These are phyloP conservation scores for Tragelaphus oryx DNA, from an alignment of 2,797 vertebrate genomes.

Conservation along the genomic window DNA sequence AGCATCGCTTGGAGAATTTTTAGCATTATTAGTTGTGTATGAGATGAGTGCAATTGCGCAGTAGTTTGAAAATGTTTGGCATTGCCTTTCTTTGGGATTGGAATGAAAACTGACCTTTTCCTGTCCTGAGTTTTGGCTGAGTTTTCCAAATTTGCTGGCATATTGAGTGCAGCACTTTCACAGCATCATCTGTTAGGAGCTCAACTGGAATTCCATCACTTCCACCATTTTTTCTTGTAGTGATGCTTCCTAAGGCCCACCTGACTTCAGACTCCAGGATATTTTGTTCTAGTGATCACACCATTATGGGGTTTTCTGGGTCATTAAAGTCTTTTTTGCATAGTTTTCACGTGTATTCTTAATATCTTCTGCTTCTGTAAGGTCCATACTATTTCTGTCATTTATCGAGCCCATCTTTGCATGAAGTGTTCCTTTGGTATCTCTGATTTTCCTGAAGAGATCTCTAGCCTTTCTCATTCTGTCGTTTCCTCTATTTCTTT, in stretches of 20 bases:
- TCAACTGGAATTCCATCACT: not conserved
- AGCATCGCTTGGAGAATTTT: accelerated
- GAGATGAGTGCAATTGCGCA: not conserved
- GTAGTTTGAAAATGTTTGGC: not conserved
- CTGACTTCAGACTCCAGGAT: not conserved
- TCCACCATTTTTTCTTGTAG: not conserved
- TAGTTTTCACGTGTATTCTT: not conserved
- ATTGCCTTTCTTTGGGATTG: not conserved
- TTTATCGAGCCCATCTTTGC: not conserved
- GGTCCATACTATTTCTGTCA: not conserved
- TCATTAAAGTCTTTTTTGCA: not conserved
- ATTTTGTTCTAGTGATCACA: not conserved
- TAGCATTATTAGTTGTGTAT: not conserved
- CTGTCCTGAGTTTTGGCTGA: not conserved
- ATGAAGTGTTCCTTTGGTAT: not conserved
- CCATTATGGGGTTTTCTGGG: not conserved
- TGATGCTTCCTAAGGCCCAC: not conserved
- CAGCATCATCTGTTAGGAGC: not conserved
- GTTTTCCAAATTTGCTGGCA: not conserved
- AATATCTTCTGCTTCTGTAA: not conserved
- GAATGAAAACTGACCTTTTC: not conserved
- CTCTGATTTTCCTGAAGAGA: not conserved
- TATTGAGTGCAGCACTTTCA: not conserved
- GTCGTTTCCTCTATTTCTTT: not conserved
- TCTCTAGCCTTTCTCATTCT: not conserved